Percentiles rank a stretch among this genome's conserved stretches.
Evolutionary conservation across 2,888 invertebrate genomes (phyloP).

Genomic region (Chrysolina oricalcia): DNA sequence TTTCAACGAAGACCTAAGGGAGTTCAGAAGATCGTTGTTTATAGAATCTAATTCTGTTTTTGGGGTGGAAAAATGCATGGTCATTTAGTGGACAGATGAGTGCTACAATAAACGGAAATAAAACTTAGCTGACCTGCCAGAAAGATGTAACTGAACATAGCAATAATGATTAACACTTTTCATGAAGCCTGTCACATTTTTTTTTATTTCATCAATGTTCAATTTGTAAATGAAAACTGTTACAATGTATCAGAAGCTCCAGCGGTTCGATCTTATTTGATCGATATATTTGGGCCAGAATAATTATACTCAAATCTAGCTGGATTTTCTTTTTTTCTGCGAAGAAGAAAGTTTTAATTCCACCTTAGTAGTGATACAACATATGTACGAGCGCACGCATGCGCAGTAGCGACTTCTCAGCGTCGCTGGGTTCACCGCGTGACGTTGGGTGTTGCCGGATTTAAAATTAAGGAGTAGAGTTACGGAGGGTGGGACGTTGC

Average conservation of each 20-base stretch:
- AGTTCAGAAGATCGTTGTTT: conserved; percentile 17
- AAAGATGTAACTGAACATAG: conserved; percentile 8
- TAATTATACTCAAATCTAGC: conserved; percentile 11
- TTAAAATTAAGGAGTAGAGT: too few species aligned
- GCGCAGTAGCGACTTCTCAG: too few species aligned
- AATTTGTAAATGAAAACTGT: not conserved
- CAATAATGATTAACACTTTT: conserved; percentile 4
- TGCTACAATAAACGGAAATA: not conserved
- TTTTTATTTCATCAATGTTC: not conserved
- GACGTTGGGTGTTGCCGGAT: too few species aligned
- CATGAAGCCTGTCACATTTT: not conserved
- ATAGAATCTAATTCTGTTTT: conserved; percentile 13
- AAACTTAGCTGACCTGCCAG: conserved; percentile 1
- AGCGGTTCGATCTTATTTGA: conserved; percentile 7
- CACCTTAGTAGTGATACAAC: too few species aligned
- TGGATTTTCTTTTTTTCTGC: not conserved
- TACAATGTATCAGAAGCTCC: not conserved
- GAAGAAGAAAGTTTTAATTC: too few species aligned
- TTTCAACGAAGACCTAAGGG: conserved; percentile 21
- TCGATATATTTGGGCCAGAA: conserved; percentile 18
- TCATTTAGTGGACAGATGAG: conserved; percentile 23
- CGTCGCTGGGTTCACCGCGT: too few species aligned
- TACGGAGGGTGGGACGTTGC: too few species aligned
- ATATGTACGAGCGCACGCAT: too few species aligned
- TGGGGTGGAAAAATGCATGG: conserved; percentile 29